phyloP scores from a whole-genome alignment of 2,113 vertebrate species.

The Mesocricetus auratus region DNA sequence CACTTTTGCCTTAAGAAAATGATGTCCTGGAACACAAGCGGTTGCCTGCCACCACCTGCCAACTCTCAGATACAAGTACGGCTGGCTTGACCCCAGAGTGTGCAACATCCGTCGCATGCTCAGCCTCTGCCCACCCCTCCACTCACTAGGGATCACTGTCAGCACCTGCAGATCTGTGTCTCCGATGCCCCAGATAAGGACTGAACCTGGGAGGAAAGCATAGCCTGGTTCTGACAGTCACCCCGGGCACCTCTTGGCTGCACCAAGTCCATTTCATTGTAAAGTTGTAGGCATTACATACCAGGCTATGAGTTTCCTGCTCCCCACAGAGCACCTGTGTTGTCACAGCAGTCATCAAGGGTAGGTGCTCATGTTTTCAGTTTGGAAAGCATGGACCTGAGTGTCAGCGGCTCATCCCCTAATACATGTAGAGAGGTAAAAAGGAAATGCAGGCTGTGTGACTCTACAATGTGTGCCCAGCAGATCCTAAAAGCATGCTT shows the following conservation, averaged over 20 bases:
- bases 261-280: not conserved
- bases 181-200: not conserved
- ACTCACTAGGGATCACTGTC: not conserved
- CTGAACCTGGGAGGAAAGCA: not conserved
- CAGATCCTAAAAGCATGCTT: not conserved
- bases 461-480: fast-evolving
- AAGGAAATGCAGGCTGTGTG: not conserved
- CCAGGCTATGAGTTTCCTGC: not conserved
- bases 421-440: too few relatives aligned
- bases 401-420: not conserved
- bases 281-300: too few relatives aligned
- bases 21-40: not conserved
- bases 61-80: fast-evolving
- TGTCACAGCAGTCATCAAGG: not conserved
- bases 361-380: not conserved
- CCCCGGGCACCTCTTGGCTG: fast-evolving
- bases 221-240: not conserved
- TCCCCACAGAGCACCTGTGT: fast-evolving
- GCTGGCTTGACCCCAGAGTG: fast-evolving
- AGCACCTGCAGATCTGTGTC: fast-evolving
- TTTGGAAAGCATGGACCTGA: not conserved
- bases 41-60: fast-evolving
- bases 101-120: fast-evolving
- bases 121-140: not conserved
- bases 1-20: not conserved